These are phyloP conservation scores for Clarias platycephalus DNA, from an alignment of 2,797 vertebrate species.

Conservation along the genomic window DNA sequence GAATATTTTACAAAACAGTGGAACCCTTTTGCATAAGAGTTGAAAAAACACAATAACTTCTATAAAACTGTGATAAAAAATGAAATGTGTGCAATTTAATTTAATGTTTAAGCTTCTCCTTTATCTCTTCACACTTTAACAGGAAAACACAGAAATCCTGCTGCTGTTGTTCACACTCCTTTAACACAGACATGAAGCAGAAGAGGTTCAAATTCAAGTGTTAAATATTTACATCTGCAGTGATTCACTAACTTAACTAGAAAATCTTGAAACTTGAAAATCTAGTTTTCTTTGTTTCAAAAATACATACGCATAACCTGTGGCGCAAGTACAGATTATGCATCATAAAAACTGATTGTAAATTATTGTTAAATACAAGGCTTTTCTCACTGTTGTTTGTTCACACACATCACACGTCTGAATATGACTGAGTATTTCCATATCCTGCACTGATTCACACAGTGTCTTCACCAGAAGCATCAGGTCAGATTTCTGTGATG, in stretches of 20 bases:
- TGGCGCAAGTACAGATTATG: neutral
- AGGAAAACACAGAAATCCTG: neutral
- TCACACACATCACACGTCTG: neutral
- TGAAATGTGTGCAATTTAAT: neutral
- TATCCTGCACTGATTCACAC: neutral
- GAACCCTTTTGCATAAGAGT: too few relatives aligned
- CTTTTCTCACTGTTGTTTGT: neutral
- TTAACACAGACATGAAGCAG: neutral
- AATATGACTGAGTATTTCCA: neutral
- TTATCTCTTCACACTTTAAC: neutral
- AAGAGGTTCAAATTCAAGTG: neutral
- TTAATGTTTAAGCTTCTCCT: neutral
- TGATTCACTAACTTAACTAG: neutral
- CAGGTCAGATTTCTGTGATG: neutral
- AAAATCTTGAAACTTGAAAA: neutral
- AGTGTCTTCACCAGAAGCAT: neutral
- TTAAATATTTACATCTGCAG: neutral
- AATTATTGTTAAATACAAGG: constrained; percentile 38
- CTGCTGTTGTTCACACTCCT: neutral
- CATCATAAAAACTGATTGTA: constrained; percentile 65
- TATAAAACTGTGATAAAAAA: too few relatives aligned
- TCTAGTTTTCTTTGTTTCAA: neutral
- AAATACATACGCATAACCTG: neutral
- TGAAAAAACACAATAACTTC: too few relatives aligned
- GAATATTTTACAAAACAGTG: too few relatives aligned